Percentiles rank a stretch among this genome's conserved stretches.
Conservation (phyloP, 2,113 vertebrate genomes). For the Eupsittula cactorum region DNA sequence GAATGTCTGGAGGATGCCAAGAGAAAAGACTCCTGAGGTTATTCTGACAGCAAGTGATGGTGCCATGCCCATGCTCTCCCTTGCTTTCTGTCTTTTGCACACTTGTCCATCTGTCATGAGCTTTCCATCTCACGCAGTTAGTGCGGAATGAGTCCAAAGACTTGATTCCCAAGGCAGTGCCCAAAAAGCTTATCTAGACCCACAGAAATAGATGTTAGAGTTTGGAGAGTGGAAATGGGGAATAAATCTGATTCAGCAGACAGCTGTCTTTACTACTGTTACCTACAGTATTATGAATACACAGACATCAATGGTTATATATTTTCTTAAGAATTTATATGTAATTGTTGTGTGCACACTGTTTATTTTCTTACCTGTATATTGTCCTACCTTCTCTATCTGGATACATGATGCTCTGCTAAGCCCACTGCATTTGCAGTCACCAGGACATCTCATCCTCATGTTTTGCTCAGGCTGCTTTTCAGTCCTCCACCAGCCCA, state of each 20-base stretch:
- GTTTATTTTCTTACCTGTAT: background rate
- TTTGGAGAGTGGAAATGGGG: background rate
- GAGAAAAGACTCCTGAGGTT: background rate
- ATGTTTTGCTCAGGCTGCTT: background rate
- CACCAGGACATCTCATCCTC: background rate
- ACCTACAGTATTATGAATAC: accelerated
- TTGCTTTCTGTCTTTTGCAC: background rate
- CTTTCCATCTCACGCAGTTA: background rate
- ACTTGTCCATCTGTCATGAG: background rate
- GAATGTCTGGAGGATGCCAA: background rate
- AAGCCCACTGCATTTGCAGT: background rate
- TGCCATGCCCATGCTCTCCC: background rate
- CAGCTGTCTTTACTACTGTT: background rate
- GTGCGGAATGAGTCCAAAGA: background rate
- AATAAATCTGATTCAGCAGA: background rate
- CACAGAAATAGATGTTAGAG: background rate
- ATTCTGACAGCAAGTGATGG: background rate
- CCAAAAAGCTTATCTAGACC: background rate
- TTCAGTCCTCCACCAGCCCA: background rate
- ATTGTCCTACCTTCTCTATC: background rate
- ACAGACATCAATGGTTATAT: no score
- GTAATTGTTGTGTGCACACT: no score
- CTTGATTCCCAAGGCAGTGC: background rate
- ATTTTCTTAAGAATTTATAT: background rate
- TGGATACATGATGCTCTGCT: background rate